A percentile compares a stretch with the other conserved stretches of the same genome.
Evolutionary conservation across 2,888 invertebrate species (phyloP).

Genomic region (Drosophila robusta): DNA sequence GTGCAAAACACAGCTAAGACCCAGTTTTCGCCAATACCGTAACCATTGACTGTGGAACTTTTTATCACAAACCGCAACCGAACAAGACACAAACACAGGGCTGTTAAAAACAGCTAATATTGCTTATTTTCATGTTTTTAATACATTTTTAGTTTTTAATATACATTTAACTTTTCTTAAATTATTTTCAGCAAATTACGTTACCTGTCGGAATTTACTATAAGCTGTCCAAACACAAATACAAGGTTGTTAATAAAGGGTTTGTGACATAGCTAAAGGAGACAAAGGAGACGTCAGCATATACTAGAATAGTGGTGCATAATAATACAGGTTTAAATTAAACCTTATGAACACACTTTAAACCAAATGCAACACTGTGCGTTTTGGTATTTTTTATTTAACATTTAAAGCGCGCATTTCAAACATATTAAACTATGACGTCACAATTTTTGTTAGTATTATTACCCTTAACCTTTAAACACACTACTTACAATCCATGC

Average conservation of each 20-base stretch:
- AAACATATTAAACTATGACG: slow-evolving; percentile 5
- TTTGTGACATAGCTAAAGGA: background rate
- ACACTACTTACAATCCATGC: background rate
- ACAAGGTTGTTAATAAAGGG: background rate
- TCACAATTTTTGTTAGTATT: slow-evolving; percentile 12
- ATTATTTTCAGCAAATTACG: too few relatives aligned
- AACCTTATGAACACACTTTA: too few relatives aligned
- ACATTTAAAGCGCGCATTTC: background rate
- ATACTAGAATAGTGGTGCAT: background rate
- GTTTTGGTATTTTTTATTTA: background rate
- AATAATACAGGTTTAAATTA: background rate
- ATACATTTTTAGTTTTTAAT: too few relatives aligned
- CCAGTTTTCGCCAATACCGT: background rate
- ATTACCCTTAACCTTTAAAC: background rate
- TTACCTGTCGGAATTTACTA: too few relatives aligned
- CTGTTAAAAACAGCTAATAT: too few relatives aligned
- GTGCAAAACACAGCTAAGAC: background rate
- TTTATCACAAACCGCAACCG: background rate
- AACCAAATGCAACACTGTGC: background rate
- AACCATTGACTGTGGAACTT: background rate
- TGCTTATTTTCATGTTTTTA: too few relatives aligned
- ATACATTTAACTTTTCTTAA: too few relatives aligned
- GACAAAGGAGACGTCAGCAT: background rate
- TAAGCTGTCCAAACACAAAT: background rate
- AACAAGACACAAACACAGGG: background rate